Evolutionary conservation across 2,113 vertebrate species (phyloP), one percentile per base, ranked within the genome.

Genomic region (Rafetus swinhoei): DNA sequence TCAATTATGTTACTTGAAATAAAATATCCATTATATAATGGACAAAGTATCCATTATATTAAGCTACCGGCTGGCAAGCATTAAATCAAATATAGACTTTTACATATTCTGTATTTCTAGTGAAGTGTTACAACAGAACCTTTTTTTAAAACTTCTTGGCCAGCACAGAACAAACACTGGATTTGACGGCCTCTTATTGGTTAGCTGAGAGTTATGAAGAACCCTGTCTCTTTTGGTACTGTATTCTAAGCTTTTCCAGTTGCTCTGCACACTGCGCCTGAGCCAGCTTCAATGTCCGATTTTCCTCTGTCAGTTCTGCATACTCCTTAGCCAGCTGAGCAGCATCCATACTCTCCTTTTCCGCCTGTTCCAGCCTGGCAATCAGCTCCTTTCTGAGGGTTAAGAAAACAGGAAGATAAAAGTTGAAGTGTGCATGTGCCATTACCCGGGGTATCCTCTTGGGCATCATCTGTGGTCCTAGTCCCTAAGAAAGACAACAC

Each of bases 261-360:
- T 99, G 99, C 94, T 99, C 98, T 65, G 98, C 98, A 9, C 99
- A 98, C 90, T 99, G 99, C 0, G 98, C 98, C 97, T 99, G 99
- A 93, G 99, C 98, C 86, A 98, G 96, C 97, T 98, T 98, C 97
- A 99, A 96, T 2, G 98, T 98, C 95, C 97, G 98, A 92, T 99
- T 99, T 98, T 99, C 99, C 94, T 99, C 99, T 1, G 98, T 98
- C 79, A 99, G 98, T 32, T 98, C 98, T 65, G 98, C 98, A 3
- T 99, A 99, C 95, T 99, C 99, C 92, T 99, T 99, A 65, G 99
- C 98, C 77, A 99, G 98, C 88, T 98, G 98, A 81, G 98, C 98
- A 1, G 99, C 99, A 87, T 99, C 99, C 96, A 97, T 91, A 84
- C 98, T 98, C 93, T 99, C 98, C 94, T 98, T 98, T 92, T 99